Evolutionary conservation across 1,140 invertebrate species (phyloP).

Genomic region (Zelostemma sp.): DNA sequence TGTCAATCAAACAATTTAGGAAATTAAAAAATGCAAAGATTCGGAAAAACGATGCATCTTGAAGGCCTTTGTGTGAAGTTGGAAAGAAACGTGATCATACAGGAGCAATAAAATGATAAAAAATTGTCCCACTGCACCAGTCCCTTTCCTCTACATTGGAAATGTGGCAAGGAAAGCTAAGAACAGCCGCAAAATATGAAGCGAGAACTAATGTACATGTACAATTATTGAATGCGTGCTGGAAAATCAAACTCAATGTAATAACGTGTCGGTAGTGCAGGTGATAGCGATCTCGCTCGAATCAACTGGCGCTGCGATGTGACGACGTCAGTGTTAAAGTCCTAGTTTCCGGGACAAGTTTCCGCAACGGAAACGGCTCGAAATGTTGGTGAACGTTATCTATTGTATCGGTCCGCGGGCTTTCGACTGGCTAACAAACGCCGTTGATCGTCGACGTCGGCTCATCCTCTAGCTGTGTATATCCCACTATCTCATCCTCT

Average conservation of each 20-base stretch:
- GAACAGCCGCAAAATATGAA: too few species aligned
- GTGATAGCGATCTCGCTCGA: constrained; percentile 16
- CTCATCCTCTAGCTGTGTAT: constrained; percentile 46
- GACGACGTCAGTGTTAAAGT: constrained; percentile 62
- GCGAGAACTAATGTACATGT: too few species aligned
- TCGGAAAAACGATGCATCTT: too few species aligned
- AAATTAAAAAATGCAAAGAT: too few species aligned
- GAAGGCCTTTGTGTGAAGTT: too few species aligned
- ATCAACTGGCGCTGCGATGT: constrained; percentile 30
- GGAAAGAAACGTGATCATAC: too few species aligned
- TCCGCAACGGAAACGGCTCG: constrained; percentile 62
- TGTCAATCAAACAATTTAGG: too few species aligned
- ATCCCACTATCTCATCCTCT: constrained; percentile 19
- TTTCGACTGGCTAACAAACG: constrained; percentile 59
- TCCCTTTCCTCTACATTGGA: too few species aligned
- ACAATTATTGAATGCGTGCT: too few species aligned
- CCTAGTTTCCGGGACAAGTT: constrained; percentile 61
- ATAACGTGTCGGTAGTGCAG: constrained; percentile 24
- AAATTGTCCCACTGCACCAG: too few species aligned
- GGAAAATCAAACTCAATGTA: background rate
- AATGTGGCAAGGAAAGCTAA: too few species aligned
- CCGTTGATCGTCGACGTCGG: constrained; percentile 63
- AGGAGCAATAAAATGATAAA: too few species aligned
- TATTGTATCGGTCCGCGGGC: constrained; percentile 61
- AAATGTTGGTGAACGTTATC: constrained; percentile 56